Evolutionary conservation across 2,888 invertebrate species (phyloP), one percentile per base, ranked within the genome.

Genomic region (Meteorus cinctellus): DNA sequence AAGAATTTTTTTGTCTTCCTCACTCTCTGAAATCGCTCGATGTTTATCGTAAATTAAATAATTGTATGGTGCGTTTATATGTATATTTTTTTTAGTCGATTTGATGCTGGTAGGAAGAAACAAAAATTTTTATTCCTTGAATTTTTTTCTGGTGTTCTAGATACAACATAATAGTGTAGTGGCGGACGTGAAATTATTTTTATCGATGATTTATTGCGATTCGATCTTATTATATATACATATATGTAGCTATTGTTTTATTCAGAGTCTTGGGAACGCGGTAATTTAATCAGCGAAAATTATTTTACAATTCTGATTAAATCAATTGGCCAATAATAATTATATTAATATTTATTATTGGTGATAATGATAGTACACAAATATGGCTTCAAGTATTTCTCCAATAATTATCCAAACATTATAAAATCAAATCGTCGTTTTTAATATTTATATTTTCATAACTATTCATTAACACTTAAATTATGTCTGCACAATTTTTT

Each of bases 31-130:
- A 70, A 70, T 70, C 55, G 65, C 41, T 51, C 69, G 75, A 75
- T 75, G 59, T 70, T 70, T 70, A 75, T 70, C 70, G 55, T 48
- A 65, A 65, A 75, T 75, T 70, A 75, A 75, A 75, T 75, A 75
- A 75, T 75, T 70, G 63, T 60, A 74, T 66, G 69, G 68, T 68
- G 27, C 48, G 16, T 16, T 45, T 67, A 41, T 67, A 27, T 45
- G 45, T 67, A 12, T 41, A 24, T 67, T 67, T 45, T 65, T 65
- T 65, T 41, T 62, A 6, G 16, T 60, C 41, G 27, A 59, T 45
- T 45, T 71, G 36, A n/a, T 27, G 62, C 45, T 41, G 36, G 60
- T 24, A 29, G 55, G 6, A 19, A 55, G 19, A 55, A 55, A 55
- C 19, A 8, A 55, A 19, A 55, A 19, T 55, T 55, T 55, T 55